Evolutionary conservation across 2,888 invertebrate genomes (phyloP).

Genomic region (Papilio protenor): DNA sequence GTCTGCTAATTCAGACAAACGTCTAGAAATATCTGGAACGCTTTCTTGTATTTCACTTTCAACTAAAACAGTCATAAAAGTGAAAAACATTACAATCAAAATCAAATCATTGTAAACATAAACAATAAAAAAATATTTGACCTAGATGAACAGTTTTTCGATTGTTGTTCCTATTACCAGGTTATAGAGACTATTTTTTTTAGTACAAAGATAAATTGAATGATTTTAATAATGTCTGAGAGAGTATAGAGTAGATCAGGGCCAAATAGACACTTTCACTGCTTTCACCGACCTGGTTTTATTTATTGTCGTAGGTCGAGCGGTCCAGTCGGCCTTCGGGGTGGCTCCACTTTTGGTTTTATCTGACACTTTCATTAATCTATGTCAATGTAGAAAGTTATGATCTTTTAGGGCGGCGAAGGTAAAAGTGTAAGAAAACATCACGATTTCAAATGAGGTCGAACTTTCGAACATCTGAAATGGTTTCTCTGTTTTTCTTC

Average conservation of each 20-base stretch:
- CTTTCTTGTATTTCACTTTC: conserved; percentile 34
- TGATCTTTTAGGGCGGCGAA: conserved; percentile 63
- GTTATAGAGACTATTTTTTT: conserved; percentile 26
- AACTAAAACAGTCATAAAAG: conserved; percentile 18
- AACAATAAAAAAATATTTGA: conserved; percentile 51
- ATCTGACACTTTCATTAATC: conserved; percentile 77
- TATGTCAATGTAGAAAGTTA: conserved; percentile 66
- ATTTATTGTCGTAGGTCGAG: conserved; percentile 72
- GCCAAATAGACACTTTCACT: conserved; percentile 77
- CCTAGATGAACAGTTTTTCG: conserved; percentile 24
- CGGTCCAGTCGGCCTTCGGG: conserved; percentile 69
- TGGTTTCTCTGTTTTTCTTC: conserved; percentile 13
- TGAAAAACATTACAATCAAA: conserved; percentile 62
- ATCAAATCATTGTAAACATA: conserved; percentile 55
- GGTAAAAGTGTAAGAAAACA: conserved; percentile 55
- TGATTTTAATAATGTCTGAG: conserved; percentile 62
- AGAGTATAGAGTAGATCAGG: conserved; percentile 75
- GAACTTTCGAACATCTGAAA: conserved; percentile 28
- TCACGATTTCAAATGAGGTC: conserved; percentile 21
- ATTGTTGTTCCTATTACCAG: conserved; percentile 30
- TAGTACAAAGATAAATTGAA: conserved; percentile 38
- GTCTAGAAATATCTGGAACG: conserved; percentile 25
- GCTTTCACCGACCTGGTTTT: conserved; percentile 75
- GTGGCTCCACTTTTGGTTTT: conserved; percentile 75
- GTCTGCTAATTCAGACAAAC: background rate